Evolutionary conservation across 1,140 invertebrate species (phyloP).

Genomic region (Melanaphis sacchari): DNA sequence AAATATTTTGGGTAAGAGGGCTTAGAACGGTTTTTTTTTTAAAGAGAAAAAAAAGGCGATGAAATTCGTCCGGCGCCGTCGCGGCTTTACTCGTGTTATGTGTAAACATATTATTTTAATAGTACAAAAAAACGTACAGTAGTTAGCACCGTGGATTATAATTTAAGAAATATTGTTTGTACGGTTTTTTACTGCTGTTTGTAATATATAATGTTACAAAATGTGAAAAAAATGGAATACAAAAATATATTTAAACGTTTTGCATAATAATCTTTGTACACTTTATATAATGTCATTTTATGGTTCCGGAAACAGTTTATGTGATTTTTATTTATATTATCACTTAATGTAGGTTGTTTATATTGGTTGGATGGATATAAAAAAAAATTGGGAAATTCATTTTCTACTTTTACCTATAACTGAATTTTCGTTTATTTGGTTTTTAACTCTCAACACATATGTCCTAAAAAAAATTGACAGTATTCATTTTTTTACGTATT

Average conservation of each 20-base stretch:
- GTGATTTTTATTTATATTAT: background rate
- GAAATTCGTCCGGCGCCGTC: background rate
- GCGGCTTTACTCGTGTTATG: background rate
- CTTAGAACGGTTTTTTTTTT: background rate
- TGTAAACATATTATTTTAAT: conserved; percentile 12
- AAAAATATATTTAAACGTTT: conserved; percentile 12
- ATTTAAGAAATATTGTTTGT: background rate
- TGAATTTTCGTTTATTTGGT: background rate
- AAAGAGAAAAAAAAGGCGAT: background rate
- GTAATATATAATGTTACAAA: background rate
- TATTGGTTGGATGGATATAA: background rate
- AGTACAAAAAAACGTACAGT: background rate
- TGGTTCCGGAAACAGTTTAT: background rate
- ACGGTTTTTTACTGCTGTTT: background rate
- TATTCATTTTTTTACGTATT: background rate
- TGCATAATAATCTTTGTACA: background rate
- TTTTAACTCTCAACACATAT: background rate
- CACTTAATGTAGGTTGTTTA: background rate
- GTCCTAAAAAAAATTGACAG: background rate
- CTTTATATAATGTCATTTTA: background rate
- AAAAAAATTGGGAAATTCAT: background rate
- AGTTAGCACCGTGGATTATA: background rate
- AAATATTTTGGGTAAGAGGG: background rate
- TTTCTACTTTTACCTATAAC: background rate
- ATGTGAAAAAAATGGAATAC: background rate